Evolutionary conservation across 1,140 invertebrate genomes (phyloP), one percentile per base, ranked within the genome.

Genomic region (Trypoxylus dichotomus): DNA sequence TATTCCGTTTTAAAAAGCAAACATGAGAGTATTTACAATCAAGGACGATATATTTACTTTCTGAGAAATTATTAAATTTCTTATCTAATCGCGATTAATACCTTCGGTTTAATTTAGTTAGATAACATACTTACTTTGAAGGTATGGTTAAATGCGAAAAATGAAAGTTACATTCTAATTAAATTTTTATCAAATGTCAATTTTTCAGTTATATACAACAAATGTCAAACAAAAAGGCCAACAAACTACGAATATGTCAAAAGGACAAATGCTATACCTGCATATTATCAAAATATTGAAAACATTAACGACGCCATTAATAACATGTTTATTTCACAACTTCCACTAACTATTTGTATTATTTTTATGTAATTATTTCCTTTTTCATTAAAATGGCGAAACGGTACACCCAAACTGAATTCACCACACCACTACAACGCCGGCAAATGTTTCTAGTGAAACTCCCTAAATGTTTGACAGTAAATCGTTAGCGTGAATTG

Each of bases 181-280:
- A 37, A 25, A 68, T 68, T 68, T 73, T 73, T 73, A n/a, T 7
- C 11, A 32, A 73, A 41, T 73, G 71, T 73, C 71, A 73, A 73
- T 73, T 73, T 73, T 73, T 73, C 71, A 37, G 29, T 73, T 73
- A n/a, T n/a, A n/a, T n/a, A 73, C 15, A 73, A 25, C 41, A 75
- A 75, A 75, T 75, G 74, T 75, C 74, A 75, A 75, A 75, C 32
- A 15, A 74, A 32, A 75, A 75, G 74, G 74, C 74, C 74, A 75
- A 75, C 74, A 75, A 75, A 75, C 74, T 75, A n/a, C 3, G 2
- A 21, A 75, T 3, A 75, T 54, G 74, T 54, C 74, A 75, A 75
- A 13, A 10, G 27, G 27, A 15, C 15, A 73, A 6, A 47, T 54
- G 10, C 42, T 7, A 32, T 32, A 75, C 74, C 74, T 75, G 27